Evolutionary conservation across 2,888 invertebrate genomes (phyloP), one percentile per base, ranked within the genome.

Genomic region (Cynaeus angustus): DNA sequence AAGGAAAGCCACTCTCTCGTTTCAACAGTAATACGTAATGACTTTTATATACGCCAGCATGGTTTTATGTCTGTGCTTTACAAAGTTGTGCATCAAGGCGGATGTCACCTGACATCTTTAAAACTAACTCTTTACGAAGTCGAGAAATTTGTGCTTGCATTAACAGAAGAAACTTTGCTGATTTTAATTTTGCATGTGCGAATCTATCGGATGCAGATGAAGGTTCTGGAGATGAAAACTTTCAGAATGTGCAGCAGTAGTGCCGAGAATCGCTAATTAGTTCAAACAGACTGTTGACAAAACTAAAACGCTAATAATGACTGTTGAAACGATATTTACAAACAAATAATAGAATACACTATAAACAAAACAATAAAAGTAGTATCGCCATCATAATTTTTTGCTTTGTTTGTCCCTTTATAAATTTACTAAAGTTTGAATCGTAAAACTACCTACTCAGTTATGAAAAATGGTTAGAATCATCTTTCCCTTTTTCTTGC

Each of bases 41-140:
- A 65, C 65, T 65, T 53, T 65, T 45, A 65, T 65, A 65, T 45
- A 65, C 46, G 53, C 65, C 65, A 65, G 55, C 30, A 30, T 48
- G 46, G 61, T 61, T 61, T 61, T 61, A 61, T 61, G 61, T 46
- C 61, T 48, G 48, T 13, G 50, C 62, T 50, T 62, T 59, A 46
- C 46, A 46, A 59, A 59, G 59, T 59, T 62, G 33, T 62, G 62
- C 62, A 50, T 62, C 62, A 52, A 37, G 62, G 38, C 59, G 37
- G 48, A 48, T 45, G 50, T 37, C 50, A 62, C 38, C 21, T 50
- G 62, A 62, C 62, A 50, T 62, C 50, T 50, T 50, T 50, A 50
- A 28, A 50, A 50, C 50, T 50, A 8, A 16, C 6, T 9, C 37
- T 37, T 21, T 21, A 16, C 46, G 46, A 50, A 50, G 10, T n/a